Base-by-base conservation (phyloP, 2,888 invertebrate genomes). In the Cosmorhoe ocellata region DNA sequence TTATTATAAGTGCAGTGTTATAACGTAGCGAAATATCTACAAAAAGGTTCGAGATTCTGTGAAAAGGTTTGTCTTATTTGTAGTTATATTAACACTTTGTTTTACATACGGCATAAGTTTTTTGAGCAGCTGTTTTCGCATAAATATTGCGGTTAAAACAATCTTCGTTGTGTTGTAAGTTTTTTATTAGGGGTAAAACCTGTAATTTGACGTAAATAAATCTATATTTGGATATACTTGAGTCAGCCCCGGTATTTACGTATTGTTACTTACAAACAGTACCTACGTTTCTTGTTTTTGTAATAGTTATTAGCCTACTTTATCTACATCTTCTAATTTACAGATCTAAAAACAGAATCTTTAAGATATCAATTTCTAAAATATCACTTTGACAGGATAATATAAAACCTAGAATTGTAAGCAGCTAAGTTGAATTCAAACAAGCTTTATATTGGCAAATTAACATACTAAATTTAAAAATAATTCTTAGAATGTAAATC, bases 361-460 rank as follows among this genome's bases (percentile, higher is more conserved):
- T 34, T 1, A 34, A 22, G 18, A 34, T 34, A 34, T 18, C 10
- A 22, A 34, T 34, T 34, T 1, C 11, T 30, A n/a, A 30, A 18
- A 13, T 8, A 31, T 40, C 31, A 27, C 53, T 53, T 57, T 57
- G 57, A 45, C 57, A 57, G 18, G 18, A 18, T 5, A 18, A 18
- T n/a, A n/a, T n/a, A n/a, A n/a, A n/a, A n/a, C n/a, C n/a, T n/a
- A n/a, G n/a, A n/a, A n/a, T n/a, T n/a, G n/a, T n/a, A n/a, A n/a
- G n/a, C n/a, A n/a, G n/a, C n/a, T n/a, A n/a, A n/a, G n/a, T n/a
- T n/a, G n/a, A n/a, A 2, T 18, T 18, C 2, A 18, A 18, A 18
- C 18, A 18, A 18, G 18, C 4, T 18, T 3, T 18, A 18, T 18
- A 18, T 4, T 18, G 18, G 18, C 18, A 18, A n/a, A n/a, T 18